Percentiles rank a stretch among this genome's conserved stretches.
Conservation (phyloP, 2,797 vertebrate genomes). For the Nasua narica region DNA sequence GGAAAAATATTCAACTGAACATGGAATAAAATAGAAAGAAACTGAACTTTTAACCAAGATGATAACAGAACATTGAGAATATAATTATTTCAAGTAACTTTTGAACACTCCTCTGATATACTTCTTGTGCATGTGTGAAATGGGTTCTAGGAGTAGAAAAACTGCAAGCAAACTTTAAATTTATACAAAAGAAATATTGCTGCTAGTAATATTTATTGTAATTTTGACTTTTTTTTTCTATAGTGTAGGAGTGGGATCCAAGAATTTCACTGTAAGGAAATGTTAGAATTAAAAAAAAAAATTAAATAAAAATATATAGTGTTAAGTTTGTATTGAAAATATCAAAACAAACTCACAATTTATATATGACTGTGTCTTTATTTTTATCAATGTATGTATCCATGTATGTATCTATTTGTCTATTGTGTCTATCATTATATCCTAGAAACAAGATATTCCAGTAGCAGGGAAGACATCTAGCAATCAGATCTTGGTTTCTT, state of each 20-base stretch:
- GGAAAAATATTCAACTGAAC: not conserved
- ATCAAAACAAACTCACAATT: not conserved
- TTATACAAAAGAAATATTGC: not conserved
- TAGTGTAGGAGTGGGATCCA: not conserved
- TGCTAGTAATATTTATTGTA: not conserved
- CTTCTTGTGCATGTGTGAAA: not conserved
- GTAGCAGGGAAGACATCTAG: not conserved
- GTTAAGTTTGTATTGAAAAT: not conserved
- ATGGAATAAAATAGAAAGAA: not conserved
- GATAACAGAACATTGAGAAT: not conserved
- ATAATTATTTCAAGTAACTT: not conserved
- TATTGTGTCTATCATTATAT: not conserved
- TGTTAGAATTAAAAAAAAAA: not conserved
- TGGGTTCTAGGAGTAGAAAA: not conserved
- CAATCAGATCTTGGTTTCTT: not conserved
- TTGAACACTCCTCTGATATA: not conserved
- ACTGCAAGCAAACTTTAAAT: not conserved
- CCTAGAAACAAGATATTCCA: not conserved
- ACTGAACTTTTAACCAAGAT: not conserved
- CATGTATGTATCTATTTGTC: not conserved
- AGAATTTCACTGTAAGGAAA: not conserved
- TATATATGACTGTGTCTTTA: not conserved
- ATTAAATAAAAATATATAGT: not conserved
- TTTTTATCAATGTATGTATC: not conserved
- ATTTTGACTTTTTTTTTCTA: not conserved